Base-by-base conservation (phyloP, 1,140 invertebrate genomes). In the Drosophila auraria region DNA sequence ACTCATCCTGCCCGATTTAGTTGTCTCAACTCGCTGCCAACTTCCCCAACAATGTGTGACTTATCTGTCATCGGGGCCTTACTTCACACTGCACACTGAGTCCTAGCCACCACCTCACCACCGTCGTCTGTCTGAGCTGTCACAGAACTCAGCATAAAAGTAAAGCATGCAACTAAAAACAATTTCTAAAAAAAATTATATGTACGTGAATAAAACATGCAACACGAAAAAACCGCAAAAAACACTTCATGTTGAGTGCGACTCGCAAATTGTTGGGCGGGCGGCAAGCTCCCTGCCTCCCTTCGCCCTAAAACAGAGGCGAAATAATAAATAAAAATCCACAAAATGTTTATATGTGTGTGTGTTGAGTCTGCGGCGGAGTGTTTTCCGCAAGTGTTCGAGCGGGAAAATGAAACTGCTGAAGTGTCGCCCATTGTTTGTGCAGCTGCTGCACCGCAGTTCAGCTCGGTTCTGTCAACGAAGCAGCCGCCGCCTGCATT, bases 261-360 rank as follows among this genome's bases (percentile, higher is more conserved):
- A 79, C 72, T 56, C 63, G 81, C 63, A 83, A 79, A 83, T 80
- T 78, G 79, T 79, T 50, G 69, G 50, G 54, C 62, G 25, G 53
- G 25, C 50, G 15, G 17, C 53, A 17, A 17, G 20, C 20, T 20
- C 20, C 20, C 17, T 36, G 23, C 33, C 54, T 56, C 54, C 36
- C 63, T 51, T 17, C 42, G 58, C 53, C 30, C 42, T 60, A 38
- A 44, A 68, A 23, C 66, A 56, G 42, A 56, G 58, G 25, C 49
- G 74, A 75, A 89, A 89, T 90, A 89, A 89, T 90, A 90, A 89
- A 89, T 90, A 90, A 90, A 90, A 89, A 86, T 90, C 64, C 66
- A 50, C 61, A 76, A 90, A 84, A 90, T 87, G 45, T 20, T 20
- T 20, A 20, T 53, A 17, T 63, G 40, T 40, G 23, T 40, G 23